A percentile compares a stretch with the other conserved stretches of the same genome.
phyloP scores from a whole-genome alignment of 2,113 vertebrate genomes.

The Scolopax mira region DNA sequence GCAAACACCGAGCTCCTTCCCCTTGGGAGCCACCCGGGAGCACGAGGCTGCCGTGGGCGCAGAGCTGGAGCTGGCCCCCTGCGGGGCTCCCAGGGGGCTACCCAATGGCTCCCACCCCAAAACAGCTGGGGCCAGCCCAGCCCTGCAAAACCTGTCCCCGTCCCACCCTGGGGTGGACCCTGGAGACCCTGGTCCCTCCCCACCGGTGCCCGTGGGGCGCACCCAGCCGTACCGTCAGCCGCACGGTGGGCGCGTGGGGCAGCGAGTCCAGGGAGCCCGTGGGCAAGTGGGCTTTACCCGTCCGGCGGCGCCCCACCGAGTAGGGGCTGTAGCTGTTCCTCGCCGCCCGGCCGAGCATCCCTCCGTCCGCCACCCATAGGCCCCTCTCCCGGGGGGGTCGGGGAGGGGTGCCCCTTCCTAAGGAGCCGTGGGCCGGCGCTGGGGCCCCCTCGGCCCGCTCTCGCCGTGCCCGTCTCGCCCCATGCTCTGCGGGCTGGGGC shows the following conservation, averaged over 20 bases:
- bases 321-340: slow-evolving; percentile 82
- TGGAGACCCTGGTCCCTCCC: background rate
- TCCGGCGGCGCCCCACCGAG: slow-evolving; percentile 64
- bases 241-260: slow-evolving; percentile 66
- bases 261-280: slow-evolving; percentile 74
- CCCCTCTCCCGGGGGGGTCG: background rate
- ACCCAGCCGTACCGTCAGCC: slow-evolving; percentile 76
- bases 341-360: slow-evolving; percentile 48
- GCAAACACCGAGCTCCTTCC: background rate
- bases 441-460: background rate
- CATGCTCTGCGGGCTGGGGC: background rate
- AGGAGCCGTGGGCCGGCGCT: background rate
- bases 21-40: background rate
- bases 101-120: background rate
- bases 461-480: background rate
- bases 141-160: background rate
- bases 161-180: background rate
- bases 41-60: background rate
- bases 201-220: background rate
- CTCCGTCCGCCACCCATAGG: background rate
- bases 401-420: background rate
- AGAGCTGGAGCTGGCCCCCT: background rate
- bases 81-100: background rate
- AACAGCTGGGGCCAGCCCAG: background rate
- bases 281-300: slow-evolving; percentile 40